A percentile compares a stretch with the other conserved stretches of the same genome.
Evolutionary conservation across 1,140 invertebrate genomes (phyloP).

Genomic region (Sipha flava): DNA sequence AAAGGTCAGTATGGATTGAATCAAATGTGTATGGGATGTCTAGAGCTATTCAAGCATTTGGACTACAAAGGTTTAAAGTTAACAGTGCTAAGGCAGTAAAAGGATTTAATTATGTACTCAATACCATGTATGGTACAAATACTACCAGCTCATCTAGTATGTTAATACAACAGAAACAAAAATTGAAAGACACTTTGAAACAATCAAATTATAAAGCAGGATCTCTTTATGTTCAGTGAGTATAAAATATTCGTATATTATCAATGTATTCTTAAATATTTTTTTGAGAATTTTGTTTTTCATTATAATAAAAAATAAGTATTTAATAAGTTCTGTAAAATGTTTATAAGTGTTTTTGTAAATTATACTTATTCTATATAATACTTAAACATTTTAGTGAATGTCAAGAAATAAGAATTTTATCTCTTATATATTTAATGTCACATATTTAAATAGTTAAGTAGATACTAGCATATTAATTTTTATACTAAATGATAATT

Average conservation of each 20-base stretch:
- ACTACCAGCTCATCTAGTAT: neutral
- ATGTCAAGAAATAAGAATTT: no score
- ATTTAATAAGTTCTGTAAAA: no score
- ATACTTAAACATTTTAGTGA: no score
- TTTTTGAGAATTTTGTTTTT: no score
- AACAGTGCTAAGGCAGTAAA: conserved; percentile 69
- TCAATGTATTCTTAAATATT: neutral
- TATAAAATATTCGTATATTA: neutral
- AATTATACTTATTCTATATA: no score
- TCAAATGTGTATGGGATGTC: conserved; percentile 80
- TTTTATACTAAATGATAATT: no score
- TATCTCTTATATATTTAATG: no score
- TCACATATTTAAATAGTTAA: no score
- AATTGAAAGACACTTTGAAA: conserved; percentile 23
- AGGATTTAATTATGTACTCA: conserved; percentile 75
- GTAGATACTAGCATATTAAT: no score
- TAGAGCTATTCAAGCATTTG: conserved; percentile 77
- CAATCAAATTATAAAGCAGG: conserved; percentile 22
- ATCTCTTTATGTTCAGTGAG: conserved; percentile 6
- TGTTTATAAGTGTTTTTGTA: no score
- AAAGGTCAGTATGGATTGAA: conserved; percentile 74
- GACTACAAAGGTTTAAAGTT: conserved; percentile 75
- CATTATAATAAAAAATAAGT: no score
- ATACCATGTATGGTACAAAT: conserved; percentile 51
- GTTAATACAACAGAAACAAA: conserved; percentile 18